Evolutionary conservation across 2,797 vertebrate species (phyloP), one percentile per base, ranked within the genome.

Genomic region (Vireo griseus): DNA sequence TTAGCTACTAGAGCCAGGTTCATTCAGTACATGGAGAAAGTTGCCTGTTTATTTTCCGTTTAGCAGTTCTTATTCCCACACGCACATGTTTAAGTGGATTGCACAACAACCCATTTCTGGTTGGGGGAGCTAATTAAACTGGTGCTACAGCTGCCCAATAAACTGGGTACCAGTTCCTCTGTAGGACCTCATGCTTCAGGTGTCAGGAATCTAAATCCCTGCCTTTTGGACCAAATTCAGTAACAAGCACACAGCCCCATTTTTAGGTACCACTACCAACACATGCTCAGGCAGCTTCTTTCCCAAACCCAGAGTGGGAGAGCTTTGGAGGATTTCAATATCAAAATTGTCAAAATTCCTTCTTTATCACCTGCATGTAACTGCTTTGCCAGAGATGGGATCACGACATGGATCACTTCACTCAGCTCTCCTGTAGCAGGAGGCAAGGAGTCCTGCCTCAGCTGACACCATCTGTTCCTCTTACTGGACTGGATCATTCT

Each of bases 281-380:
- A 47, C 2, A 2, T 15, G 22, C 8, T n/a, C 72, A 45, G 57
- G 45, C 42, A 83, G 47, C 16, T 61, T 35, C 33, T 54, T 67
- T 74, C 29, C 21, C n/a, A 62, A 62, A 0, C 2, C 29, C 54
- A 31, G 11, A 10, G 4, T 3, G 4, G 18, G 22, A 16, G 1
- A 68, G 16, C 15, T 33, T 35, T 25, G 22, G n/a, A 57, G 54
- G 21, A 57, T 57, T 35, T 57, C 33, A 57, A 11, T 35, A 57
- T 25, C 22, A 35, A n/a, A 57, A 11, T 25, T 35, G 54, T 35
- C 22, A 35, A 11, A 35, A 57, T 57, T 57, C 54, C 22, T 57
- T 57, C 22, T 57, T 57, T 57, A 57, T 35, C 54, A 57, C n/a
- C 54, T 35, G n/a, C 33, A 35, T 35, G 33, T 57, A 57, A 35